Conservation (phyloP, 2,888 invertebrate species). For the Sphinx pinastri region DNA sequence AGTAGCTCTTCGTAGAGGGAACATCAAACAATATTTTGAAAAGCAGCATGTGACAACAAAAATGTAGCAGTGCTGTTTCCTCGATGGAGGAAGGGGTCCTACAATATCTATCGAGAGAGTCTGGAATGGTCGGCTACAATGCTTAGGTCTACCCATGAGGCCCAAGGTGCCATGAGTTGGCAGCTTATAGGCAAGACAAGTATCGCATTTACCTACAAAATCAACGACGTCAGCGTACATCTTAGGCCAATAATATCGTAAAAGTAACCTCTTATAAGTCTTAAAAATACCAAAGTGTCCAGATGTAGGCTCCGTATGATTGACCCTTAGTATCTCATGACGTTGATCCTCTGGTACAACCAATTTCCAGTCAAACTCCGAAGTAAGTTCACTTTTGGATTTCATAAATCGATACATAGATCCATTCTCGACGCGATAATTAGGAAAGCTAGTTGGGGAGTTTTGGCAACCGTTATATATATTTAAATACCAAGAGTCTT, state of each 20-base stretch:
- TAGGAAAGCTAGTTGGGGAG: constrained; percentile 31
- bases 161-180: constrained; percentile 31
- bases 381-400: constrained; percentile 25
- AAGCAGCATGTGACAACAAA: constrained; percentile 40
- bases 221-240: not conserved
- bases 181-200: not conserved
- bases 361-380: constrained; percentile 42
- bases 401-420: constrained; percentile 34
- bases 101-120: constrained; percentile 38
- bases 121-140: constrained; percentile 33
- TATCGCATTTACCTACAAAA: not conserved
- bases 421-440: constrained; percentile 34
- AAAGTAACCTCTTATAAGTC: constrained; percentile 37
- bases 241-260: constrained; percentile 38
- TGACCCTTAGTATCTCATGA: constrained; percentile 25
- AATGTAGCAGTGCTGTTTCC: constrained; percentile 34
- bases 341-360: constrained; percentile 36
- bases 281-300: constrained; percentile 40
- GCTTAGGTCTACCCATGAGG: constrained; percentile 39
- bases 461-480: constrained; percentile 33
- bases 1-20: constrained; percentile 37
- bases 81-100: constrained; percentile 37
- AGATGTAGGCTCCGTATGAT: constrained; percentile 38
- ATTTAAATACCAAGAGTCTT: constrained; percentile 35
- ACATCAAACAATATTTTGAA: constrained; percentile 37